These are phyloP conservation scores for Limnothrissa miodon DNA, from an alignment of 2,113 vertebrate genomes.

Conservation along the genomic window DNA sequence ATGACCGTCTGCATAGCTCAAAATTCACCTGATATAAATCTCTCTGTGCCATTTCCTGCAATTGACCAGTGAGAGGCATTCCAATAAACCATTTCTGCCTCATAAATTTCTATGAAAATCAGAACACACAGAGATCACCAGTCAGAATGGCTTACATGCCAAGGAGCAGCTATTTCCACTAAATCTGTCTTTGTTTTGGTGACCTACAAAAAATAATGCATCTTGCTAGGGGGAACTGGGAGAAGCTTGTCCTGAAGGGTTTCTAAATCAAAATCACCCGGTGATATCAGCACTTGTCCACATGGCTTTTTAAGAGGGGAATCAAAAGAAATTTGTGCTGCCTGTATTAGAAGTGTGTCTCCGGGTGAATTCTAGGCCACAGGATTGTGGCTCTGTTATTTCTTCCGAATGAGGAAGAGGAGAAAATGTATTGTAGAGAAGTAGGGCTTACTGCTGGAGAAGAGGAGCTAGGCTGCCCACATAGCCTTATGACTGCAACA, in stretches of 20 bases:
- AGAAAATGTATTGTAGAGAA: constrained; percentile 54
- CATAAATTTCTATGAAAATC: constrained; percentile 60
- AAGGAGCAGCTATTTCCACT: constrained; percentile 49
- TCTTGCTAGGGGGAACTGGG: constrained; percentile 45
- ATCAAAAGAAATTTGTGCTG: constrained; percentile 58
- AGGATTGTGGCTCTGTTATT: constrained; percentile 63
- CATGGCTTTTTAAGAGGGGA: constrained; percentile 40
- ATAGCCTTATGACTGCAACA: constrained; percentile 65
- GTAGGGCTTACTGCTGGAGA: constrained; percentile 60
- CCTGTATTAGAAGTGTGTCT: constrained; percentile 48
- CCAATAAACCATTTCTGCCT: constrained; percentile 64
- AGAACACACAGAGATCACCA: constrained; percentile 58
- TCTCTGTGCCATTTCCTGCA: constrained; percentile 67
- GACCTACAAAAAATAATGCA: constrained; percentile 43
- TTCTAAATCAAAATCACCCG: constrained; percentile 50
- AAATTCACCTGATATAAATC: constrained; percentile 65
- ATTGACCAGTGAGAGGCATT: constrained; percentile 56
- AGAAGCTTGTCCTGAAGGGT: constrained; percentile 41
- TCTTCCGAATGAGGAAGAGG: constrained; percentile 68
- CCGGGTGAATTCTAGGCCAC: constrained; percentile 57
- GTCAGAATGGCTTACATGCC: constrained; percentile 48
- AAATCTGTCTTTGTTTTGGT: constrained; percentile 47
- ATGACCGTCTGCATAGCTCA: constrained; percentile 64
- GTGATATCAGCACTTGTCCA: constrained; percentile 48
- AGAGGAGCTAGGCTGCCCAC: constrained; percentile 61